Base-by-base conservation (phyloP, 1,140 invertebrate genomes). In the Matsumurasca onukii region DNA sequence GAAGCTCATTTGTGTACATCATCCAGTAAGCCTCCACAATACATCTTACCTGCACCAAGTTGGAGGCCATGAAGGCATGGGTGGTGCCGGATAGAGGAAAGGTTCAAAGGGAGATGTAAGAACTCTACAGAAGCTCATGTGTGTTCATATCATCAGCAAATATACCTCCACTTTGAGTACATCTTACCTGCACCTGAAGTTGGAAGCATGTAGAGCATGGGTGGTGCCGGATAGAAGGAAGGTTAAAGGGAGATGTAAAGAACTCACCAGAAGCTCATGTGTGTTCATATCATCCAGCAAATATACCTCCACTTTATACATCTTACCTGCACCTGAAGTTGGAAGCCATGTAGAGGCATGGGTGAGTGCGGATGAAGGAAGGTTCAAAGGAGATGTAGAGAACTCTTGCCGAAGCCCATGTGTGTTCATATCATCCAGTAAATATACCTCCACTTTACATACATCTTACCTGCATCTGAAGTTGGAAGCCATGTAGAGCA, bases 371-470 rank as follows among this genome's bases (percentile, higher is more conserved):
- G 91, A 79, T 91, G 90, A 68, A 89, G 83, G 95, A 91, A 69
- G 91, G 93, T 74, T 93, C 93, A 80, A 91, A 2, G 92, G 90
- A 25, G 91, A 93, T n/a, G 91, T 93, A 68, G 91, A 92, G 78
- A 95, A 93, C 79, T 94, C 92, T 27, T 95, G 91, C 51, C 94
- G n/a, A 82, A 95, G 82, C 77, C 95, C 92, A 39, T 91, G 89
- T 0, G 91, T 91, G 76, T 91, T 93, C 66, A 92, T 94, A 67
- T 90, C 86, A 17, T 91, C 87, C 75, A n/a, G n/a, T n/a, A n/a
- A 30, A 39, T 52, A 52, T 12, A 52, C 5, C 49, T 52, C 49
- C 20, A 3, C 13, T n/a, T n/a, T 52, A 20, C 91, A n/a, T n/a
- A 24, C 12, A 13, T n/a, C 73, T 79, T 75, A 91, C 90, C 82